phyloP scores from a whole-genome alignment of 2,797 vertebrate genomes.

The Chaetophractus vellerosus region DNA sequence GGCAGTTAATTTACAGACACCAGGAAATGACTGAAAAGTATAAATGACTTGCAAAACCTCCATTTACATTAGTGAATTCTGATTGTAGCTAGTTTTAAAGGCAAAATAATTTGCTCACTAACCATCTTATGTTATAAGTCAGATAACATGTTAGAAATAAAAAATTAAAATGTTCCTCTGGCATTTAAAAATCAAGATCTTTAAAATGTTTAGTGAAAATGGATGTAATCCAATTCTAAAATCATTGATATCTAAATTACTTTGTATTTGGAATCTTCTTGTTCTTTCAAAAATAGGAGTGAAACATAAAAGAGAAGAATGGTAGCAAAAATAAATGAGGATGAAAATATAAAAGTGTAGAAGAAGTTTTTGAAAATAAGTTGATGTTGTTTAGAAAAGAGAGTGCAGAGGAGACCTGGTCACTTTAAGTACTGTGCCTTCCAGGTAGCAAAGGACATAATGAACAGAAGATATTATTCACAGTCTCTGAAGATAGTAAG shows the following conservation, averaged over 20 bases:
- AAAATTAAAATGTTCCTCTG: conserved; percentile 34
- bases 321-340: background rate
- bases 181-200: conserved; percentile 23
- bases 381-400: conserved; percentile 15
- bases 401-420: background rate
- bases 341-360: background rate
- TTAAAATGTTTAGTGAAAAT: conserved; percentile 9
- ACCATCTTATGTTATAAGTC: background rate
- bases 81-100: background rate
- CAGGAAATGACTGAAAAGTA: background rate
- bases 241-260: background rate
- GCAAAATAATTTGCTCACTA: background rate
- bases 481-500: background rate
- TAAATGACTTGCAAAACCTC: background rate
- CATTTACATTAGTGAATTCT: conserved; percentile 12
- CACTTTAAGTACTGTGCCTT: background rate
- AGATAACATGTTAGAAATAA: conserved; percentile 8
- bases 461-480: conserved; percentile 43
- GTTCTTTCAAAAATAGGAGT: background rate
- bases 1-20: background rate
- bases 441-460: conserved; percentile 7
- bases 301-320: background rate
- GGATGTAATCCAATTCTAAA: background rate
- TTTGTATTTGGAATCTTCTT: background rate
- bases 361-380: background rate